Percentiles rank a stretch among this genome's conserved stretches.
These are phyloP conservation scores for Nyctereutes procyonoides DNA, from an alignment of 2,113 vertebrate genomes.

Conservation along the genomic window DNA sequence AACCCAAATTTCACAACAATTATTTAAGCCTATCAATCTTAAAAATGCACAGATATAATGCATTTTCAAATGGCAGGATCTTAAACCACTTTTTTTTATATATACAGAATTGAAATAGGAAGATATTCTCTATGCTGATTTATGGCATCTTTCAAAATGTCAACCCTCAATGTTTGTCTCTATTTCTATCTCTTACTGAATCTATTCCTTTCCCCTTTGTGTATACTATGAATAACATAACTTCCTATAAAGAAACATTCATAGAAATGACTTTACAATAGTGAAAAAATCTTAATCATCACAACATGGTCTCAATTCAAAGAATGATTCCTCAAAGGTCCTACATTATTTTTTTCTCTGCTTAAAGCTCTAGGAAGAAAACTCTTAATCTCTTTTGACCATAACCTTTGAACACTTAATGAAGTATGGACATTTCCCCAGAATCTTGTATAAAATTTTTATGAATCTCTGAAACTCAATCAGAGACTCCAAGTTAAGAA, in stretches of 20 bases:
- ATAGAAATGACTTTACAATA: not conserved
- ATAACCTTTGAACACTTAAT: not conserved
- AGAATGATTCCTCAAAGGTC: conserved; percentile 57
- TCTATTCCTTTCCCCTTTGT: not conserved
- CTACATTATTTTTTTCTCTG: not conserved
- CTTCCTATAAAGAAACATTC: not conserved
- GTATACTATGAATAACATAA: not conserved
- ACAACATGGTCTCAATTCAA: not conserved
- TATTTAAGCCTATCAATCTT: not conserved
- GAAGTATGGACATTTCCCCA: not conserved
- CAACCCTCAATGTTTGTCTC: not conserved
- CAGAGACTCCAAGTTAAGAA: not conserved
- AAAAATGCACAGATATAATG: not conserved
- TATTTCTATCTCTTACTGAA: not conserved
- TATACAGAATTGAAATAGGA: not conserved
- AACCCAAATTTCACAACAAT: conserved; percentile 34
- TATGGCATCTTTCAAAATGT: conserved; percentile 25
- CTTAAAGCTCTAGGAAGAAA: not conserved
- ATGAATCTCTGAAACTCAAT: not conserved
- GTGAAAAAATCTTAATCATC: not conserved
- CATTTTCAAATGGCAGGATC: not conserved
- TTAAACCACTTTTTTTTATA: not conserved
- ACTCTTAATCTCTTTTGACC: not conserved
- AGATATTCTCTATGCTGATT: conserved; percentile 7
- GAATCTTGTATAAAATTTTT: not conserved